Evolutionary conservation across 1,140 invertebrate species (phyloP).

Genomic region (Papilio xuthus): DNA sequence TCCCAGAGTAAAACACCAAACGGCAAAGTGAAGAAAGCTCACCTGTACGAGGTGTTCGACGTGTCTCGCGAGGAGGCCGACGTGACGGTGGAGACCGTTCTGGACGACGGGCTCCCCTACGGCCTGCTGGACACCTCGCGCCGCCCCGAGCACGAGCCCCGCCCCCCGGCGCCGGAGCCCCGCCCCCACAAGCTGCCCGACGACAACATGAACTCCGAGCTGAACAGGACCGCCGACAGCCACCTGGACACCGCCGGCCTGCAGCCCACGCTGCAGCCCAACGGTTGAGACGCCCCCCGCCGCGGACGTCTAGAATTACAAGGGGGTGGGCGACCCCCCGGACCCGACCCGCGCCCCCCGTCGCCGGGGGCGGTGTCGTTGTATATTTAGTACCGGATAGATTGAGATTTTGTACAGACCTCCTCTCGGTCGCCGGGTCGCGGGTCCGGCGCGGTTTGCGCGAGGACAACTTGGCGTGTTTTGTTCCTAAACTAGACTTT

Average conservation of each 20-base stretch:
- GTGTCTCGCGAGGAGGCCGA: constrained; percentile 70
- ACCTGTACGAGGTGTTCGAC: constrained; percentile 65
- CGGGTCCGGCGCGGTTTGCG: constrained; percentile 50
- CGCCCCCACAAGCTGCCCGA: constrained; percentile 67
- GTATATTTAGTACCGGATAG: constrained; percentile 38
- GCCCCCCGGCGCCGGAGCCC: constrained; percentile 51
- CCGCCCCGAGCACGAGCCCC: constrained; percentile 50
- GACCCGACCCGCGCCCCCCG: constrained; percentile 34
- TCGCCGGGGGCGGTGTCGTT: constrained; percentile 47
- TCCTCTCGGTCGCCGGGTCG: constrained; percentile 20
- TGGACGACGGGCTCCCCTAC: constrained; percentile 51
- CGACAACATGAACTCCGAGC: constrained; percentile 74
- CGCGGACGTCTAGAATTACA: constrained; percentile 57
- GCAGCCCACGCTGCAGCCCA: constrained; percentile 71
- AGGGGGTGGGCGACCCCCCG: constrained; percentile 65
- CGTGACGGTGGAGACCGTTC: constrained; percentile 63
- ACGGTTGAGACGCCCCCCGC: constrained; percentile 60
- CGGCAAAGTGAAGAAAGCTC: constrained; percentile 59
- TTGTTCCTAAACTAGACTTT: constrained; percentile 74
- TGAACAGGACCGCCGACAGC: constrained; percentile 53
- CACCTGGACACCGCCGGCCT: constrained; percentile 63
- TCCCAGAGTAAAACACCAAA: constrained; percentile 73
- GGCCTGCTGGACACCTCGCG: constrained; percentile 63
- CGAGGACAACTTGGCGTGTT: constrained; percentile 68
- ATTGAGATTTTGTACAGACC: constrained; percentile 53